Conservation (phyloP, 1,140 invertebrate genomes). For the Drosophila tristis region DNA sequence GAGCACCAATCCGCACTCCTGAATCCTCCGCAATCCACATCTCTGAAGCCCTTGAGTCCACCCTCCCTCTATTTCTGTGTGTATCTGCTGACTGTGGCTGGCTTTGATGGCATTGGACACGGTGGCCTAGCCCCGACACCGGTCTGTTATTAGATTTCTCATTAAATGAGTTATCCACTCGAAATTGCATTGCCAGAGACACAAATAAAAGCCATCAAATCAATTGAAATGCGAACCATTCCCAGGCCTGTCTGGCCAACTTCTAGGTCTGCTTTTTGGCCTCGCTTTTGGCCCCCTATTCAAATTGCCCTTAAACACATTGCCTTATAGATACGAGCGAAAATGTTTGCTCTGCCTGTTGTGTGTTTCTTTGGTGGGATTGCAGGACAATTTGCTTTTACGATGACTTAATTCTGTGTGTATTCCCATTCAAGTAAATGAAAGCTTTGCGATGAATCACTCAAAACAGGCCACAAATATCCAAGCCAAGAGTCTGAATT, state of each 20-base stretch:
- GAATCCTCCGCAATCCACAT: too few relatives aligned
- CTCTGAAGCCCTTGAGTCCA: not conserved
- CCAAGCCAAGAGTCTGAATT: not conserved
- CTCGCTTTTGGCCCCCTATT: slow-evolving; percentile 37
- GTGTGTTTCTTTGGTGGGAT: slow-evolving; percentile 11
- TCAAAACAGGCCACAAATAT: slow-evolving; percentile 1
- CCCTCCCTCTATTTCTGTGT: not conserved
- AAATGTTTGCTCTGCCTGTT: slow-evolving; percentile 15
- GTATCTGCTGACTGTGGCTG: slow-evolving; percentile 6
- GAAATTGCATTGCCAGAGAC: slow-evolving; percentile 54
- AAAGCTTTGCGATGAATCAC: slow-evolving; percentile 16
- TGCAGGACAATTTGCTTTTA: slow-evolving; percentile 43
- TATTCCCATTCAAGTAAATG: slow-evolving; percentile 38
- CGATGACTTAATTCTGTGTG: slow-evolving; percentile 41
- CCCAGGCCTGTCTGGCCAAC: not conserved
- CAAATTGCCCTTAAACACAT: slow-evolving; percentile 70
- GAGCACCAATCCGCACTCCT: too few relatives aligned
- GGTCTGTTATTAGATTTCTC: slow-evolving; percentile 68
- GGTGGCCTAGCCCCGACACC: slow-evolving; percentile 18
- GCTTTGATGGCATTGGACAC: slow-evolving; percentile 33
- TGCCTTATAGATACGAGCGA: slow-evolving; percentile 22
- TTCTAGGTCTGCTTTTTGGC: slow-evolving; percentile 12
- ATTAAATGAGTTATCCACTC: slow-evolving; percentile 75
- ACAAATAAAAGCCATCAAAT: slow-evolving; percentile 63
- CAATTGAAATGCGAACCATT: slow-evolving; percentile 58